A percentile compares a stretch with the other conserved stretches of the same genome.
phyloP scores from a whole-genome alignment of 2,113 vertebrate species.

The Tetrao urogallus region DNA sequence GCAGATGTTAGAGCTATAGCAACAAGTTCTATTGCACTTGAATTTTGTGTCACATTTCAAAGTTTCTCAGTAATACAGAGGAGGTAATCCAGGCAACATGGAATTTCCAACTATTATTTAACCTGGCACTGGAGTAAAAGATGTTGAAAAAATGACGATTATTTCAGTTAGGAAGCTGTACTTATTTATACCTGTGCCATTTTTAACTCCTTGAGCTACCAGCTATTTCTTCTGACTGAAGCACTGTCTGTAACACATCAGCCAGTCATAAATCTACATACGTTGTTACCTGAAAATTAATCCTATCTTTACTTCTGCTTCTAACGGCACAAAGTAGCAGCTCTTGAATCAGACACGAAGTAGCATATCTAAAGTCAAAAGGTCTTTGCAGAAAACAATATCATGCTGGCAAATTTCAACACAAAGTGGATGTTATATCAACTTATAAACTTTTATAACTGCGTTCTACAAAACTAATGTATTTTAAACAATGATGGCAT shows the following conservation, averaged over 20 bases:
- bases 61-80: background rate
- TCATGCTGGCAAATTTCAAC: slow-evolving; percentile 27
- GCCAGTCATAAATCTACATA: background rate
- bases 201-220: background rate
- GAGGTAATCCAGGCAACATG: fast-evolving
- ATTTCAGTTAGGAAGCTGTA: background rate
- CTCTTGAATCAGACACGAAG: background rate
- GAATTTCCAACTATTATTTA: background rate
- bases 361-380: background rate
- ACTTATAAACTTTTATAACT: slow-evolving; percentile 37
- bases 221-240: background rate
- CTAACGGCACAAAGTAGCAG: background rate
- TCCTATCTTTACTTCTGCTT: background rate
- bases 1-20: background rate
- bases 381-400: slow-evolving; percentile 6
- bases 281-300: background rate
- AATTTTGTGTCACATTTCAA: background rate
- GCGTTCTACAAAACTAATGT: slow-evolving; percentile 9
- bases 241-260: background rate
- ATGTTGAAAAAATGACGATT: background rate
- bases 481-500: slow-evolving; percentile 15
- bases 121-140: background rate
- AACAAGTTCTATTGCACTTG: background rate
- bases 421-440: slow-evolving; percentile 18
- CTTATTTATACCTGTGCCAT: fast-evolving